These are phyloP conservation scores for Darevskia nairensis DNA, from an alignment of 2,797 vertebrate genomes.

Conservation along the genomic window DNA sequence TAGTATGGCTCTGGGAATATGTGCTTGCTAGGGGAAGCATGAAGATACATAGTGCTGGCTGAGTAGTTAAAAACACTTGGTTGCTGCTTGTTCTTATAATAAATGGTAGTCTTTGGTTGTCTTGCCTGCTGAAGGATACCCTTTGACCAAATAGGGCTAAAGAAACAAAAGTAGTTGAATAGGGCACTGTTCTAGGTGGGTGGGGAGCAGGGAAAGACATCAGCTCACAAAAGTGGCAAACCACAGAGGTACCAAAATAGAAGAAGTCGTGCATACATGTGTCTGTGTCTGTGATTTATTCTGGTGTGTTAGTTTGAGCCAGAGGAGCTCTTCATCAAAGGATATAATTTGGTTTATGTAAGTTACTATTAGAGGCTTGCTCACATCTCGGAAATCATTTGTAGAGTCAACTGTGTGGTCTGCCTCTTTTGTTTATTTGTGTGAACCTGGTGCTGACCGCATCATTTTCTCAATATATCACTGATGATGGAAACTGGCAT, in stretches of 20 bases:
- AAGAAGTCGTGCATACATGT: neutral
- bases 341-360: conserved; percentile 5
- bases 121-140: neutral
- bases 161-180: neutral
- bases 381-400: neutral
- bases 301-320: neutral
- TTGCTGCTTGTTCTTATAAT: neutral
- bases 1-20: conserved; percentile 7
- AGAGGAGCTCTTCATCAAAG: neutral
- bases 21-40: neutral
- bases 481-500: neutral
- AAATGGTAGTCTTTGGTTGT: neutral
- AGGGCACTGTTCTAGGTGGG: neutral
- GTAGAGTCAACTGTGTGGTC: neutral
- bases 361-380: neutral
- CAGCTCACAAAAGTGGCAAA: conserved; percentile 1
- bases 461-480: neutral
- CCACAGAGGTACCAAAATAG: neutral
- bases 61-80: conserved; percentile 6
- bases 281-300: neutral
- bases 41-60: conserved; percentile 1
- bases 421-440: neutral
- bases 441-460: neutral
- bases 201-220: neutral
- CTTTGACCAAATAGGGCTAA: neutral